These are phyloP conservation scores for Diceros bicornis DNA, from an alignment of 2,797 vertebrate genomes.

Conservation along the genomic window DNA sequence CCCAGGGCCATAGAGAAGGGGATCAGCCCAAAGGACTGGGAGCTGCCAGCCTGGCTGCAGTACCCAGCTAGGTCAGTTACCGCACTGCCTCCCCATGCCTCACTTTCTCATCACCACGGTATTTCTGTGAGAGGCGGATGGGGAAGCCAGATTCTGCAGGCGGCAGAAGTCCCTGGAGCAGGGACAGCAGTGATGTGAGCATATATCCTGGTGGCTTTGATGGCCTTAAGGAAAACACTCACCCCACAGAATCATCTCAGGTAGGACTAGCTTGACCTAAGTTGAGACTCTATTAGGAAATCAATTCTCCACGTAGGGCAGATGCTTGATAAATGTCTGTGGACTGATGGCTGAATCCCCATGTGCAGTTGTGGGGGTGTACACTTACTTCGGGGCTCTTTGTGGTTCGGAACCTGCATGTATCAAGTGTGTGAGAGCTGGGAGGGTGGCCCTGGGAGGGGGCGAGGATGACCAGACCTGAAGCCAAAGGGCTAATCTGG, in stretches of 20 bases:
- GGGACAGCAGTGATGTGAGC: neutral
- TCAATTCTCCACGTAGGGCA: neutral
- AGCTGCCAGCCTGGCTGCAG: neutral
- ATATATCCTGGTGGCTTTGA: neutral
- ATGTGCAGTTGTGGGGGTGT: accelerated
- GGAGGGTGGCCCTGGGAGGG: neutral
- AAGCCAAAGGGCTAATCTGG: neutral
- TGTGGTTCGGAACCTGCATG: neutral
- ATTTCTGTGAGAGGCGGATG: neutral
- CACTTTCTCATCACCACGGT: neutral
- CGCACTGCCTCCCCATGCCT: neutral
- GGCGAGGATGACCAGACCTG: neutral
- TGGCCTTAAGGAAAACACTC: neutral
- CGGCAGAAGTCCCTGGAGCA: neutral
- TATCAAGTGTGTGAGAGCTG: neutral
- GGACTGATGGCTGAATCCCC: neutral
- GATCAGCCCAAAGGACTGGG: neutral
- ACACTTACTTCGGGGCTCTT: neutral
- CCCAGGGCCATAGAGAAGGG: neutral
- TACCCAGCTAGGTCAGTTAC: neutral
- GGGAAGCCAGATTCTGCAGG: neutral
- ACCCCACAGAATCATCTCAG: neutral
- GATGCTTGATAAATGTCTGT: neutral
- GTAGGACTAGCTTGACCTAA: neutral
- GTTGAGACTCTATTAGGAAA: neutral